Conservation (phyloP, 2,888 invertebrate genomes). For the Andricus curvator region DNA sequence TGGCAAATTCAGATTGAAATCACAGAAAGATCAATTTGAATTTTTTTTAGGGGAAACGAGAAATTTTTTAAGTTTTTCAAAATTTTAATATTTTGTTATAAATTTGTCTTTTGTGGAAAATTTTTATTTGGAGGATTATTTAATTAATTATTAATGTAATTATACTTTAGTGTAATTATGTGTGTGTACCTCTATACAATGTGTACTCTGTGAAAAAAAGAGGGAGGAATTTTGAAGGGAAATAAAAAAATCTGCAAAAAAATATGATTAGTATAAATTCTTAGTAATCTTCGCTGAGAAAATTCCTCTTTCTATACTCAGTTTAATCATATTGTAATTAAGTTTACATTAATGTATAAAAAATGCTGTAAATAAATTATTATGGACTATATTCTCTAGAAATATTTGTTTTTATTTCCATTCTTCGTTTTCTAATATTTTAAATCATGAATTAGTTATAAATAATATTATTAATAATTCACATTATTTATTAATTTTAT, state of each 20-base stretch:
- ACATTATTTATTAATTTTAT: too few species aligned
- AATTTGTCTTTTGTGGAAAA: neutral
- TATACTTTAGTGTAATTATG: neutral
- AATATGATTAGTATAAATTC: neutral
- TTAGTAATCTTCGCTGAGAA: neutral
- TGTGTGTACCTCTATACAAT: neutral
- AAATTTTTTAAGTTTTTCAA: neutral
- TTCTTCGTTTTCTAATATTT: neutral
- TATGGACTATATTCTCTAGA: neutral
- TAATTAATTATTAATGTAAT: neutral
- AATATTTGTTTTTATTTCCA: neutral
- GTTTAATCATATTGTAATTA: neutral
- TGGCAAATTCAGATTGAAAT: neutral
- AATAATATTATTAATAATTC: too few species aligned
- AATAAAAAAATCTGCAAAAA: neutral
- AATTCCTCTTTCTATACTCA: neutral
- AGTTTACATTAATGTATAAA: neutral
- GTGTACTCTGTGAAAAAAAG: neutral
- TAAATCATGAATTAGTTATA: too few species aligned
- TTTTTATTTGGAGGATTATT: neutral
- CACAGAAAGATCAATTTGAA: neutral
- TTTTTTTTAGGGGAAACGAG: neutral
- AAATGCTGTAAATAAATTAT: conserved; percentile 39
- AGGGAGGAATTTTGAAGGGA: neutral
- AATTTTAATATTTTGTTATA: neutral